Evolutionary conservation across 2,888 invertebrate genomes (phyloP).

Genomic region (Alloscopus bannaensis): DNA sequence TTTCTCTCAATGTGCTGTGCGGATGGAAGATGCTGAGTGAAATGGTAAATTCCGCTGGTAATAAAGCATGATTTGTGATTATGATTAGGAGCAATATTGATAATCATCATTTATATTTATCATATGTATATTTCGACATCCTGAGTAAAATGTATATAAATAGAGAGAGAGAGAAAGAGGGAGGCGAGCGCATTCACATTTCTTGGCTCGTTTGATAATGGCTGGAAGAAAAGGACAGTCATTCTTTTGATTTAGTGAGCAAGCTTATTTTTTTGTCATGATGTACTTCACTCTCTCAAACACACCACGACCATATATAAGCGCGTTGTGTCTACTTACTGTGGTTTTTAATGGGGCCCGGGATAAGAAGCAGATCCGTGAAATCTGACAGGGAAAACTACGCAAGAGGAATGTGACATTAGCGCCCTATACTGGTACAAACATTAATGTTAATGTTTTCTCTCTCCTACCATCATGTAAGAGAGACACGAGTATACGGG

Average conservation of each 20-base stretch:
- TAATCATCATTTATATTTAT: constrained; percentile 66
- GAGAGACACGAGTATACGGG: constrained; percentile 15
- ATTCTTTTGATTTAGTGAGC: constrained; percentile 66
- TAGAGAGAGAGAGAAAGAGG: too few species aligned
- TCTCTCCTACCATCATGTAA: constrained; percentile 22
- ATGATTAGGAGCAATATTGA: constrained; percentile 67
- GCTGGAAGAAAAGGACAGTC: constrained; percentile 66
- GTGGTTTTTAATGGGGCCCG: constrained; percentile 7
- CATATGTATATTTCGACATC: constrained; percentile 62
- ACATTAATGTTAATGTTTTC: constrained; percentile 56
- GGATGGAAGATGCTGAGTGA: too few species aligned
- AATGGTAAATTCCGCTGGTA: too few species aligned
- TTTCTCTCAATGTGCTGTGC: constrained; percentile 24
- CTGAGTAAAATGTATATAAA: too few species aligned
- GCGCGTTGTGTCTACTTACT: too few species aligned
- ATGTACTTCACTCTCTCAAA: constrained; percentile 10
- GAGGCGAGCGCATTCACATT: constrained; percentile 66
- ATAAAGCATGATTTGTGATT: constrained; percentile 66
- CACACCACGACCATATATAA: background rate
- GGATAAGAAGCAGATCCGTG: constrained; percentile 63
- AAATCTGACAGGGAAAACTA: constrained; percentile 62
- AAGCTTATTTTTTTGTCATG: constrained; percentile 64
- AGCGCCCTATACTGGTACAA: constrained; percentile 57
- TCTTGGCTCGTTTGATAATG: constrained; percentile 67
- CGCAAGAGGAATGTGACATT: constrained; percentile 60